Percentiles rank a stretch among this genome's conserved stretches.
These are phyloP conservation scores for Muscina levida DNA, from an alignment of 2,888 invertebrate species.

Conservation along the genomic window DNA sequence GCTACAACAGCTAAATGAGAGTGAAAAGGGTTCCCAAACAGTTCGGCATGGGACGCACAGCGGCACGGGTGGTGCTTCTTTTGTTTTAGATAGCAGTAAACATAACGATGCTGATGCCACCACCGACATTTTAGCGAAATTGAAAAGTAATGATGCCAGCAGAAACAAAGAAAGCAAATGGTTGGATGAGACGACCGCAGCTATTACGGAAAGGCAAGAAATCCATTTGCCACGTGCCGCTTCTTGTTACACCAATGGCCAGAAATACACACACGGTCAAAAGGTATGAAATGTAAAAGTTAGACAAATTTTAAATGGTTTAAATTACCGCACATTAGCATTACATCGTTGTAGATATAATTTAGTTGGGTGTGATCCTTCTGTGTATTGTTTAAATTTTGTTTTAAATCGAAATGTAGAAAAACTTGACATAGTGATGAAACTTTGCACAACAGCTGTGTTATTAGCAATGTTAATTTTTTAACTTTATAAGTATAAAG, in stretches of 20 bases:
- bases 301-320: constrained; percentile 40
- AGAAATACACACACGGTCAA: constrained; percentile 79
- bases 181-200: constrained; percentile 55
- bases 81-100: constrained; percentile 31
- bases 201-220: constrained; percentile 59
- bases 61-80: constrained; percentile 30
- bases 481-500: no score
- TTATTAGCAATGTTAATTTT: no score
- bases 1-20: constrained; percentile 23
- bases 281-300: constrained; percentile 72
- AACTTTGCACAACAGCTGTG: no score
- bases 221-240: constrained; percentile 72
- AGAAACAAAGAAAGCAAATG: constrained; percentile 71
- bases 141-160: constrained; percentile 62
- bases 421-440: no score
- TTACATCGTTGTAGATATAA: neutral
- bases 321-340: neutral
- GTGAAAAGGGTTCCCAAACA: constrained; percentile 48
- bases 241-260: constrained; percentile 76
- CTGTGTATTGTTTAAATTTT: constrained; percentile 1
- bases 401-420: no score
- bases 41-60: neutral
- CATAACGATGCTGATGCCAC: neutral
- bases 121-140: constrained; percentile 46
- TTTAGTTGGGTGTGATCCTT: neutral